Conservation (phyloP, 2,113 vertebrate species). For the Rhagologus leucostigma region DNA sequence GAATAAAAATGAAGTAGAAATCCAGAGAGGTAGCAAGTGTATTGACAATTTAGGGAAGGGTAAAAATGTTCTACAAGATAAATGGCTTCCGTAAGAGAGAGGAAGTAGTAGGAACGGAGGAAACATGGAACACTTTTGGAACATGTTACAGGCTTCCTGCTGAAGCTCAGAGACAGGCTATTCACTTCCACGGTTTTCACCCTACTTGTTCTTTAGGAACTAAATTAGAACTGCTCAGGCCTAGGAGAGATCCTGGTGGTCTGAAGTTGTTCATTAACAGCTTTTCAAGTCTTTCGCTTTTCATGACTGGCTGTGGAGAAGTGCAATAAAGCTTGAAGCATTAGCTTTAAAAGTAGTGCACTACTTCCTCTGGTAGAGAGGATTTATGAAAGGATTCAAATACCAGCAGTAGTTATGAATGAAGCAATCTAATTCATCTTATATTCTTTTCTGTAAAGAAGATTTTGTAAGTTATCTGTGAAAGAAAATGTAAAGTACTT, state of each 20-base stretch:
- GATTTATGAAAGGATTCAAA: neutral
- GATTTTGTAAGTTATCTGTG: neutral
- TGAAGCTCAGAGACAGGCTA: neutral
- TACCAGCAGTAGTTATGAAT: neutral
- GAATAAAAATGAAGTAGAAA: neutral
- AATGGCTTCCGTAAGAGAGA: neutral
- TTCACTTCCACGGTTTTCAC: neutral
- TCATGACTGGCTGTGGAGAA: neutral
- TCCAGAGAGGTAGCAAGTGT: neutral
- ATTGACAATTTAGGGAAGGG: neutral
- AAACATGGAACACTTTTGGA: accelerated
- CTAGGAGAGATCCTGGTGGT: neutral
- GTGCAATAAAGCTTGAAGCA: neutral
- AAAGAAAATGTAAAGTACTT: neutral
- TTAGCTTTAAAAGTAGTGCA: neutral
- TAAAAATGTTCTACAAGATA: neutral
- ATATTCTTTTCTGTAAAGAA: neutral
- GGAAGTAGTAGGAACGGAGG: neutral
- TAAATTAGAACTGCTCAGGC: neutral
- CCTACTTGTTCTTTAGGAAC: neutral
- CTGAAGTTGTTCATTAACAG: neutral
- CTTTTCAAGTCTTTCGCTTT: neutral
- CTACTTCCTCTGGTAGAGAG: neutral
- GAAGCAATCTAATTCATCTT: neutral
- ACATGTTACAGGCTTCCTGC: neutral